Percentiles rank a stretch among this genome's conserved stretches.
Evolutionary conservation across 2,797 vertebrate genomes (phyloP).

Genomic region (Coregonus sp.): DNA sequence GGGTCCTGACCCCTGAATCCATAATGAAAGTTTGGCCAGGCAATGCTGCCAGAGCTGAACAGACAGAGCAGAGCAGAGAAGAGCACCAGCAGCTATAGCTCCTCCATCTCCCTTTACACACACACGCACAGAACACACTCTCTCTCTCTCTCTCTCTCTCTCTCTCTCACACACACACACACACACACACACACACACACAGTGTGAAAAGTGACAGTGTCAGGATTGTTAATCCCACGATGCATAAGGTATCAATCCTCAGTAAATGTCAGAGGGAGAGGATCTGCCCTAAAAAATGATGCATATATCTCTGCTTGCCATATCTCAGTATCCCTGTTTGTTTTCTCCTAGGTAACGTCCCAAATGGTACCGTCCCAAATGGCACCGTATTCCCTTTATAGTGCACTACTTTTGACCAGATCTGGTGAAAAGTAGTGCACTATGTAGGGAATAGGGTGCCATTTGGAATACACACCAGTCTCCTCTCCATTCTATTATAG

Average conservation of each 20-base stretch:
- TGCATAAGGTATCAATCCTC: slow-evolving; percentile 65
- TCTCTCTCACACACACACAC: slow-evolving; percentile 7
- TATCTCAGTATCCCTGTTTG: slow-evolving; percentile 9
- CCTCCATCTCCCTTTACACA: neutral
- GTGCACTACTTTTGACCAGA: too few relatives aligned
- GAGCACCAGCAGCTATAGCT: neutral
- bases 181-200: slow-evolving; percentile 15
- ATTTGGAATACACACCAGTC: too few relatives aligned
- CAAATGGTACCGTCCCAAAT: too few relatives aligned
- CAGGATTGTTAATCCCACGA: slow-evolving; percentile 26
- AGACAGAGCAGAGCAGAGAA: neutral
- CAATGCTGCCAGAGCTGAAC: neutral
- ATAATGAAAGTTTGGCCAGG: slow-evolving; percentile 55
- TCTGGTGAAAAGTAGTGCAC: too few relatives aligned
- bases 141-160: too few relatives aligned
- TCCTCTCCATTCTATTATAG: neutral
- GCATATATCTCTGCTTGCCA: slow-evolving; percentile 55
- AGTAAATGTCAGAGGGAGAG: slow-evolving; percentile 71
- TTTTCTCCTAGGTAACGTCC: neutral
- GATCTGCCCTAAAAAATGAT: slow-evolving; percentile 74
- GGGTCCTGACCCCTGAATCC: slow-evolving; percentile 51
- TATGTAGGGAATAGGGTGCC: too few relatives aligned
- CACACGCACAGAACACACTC: neutral
- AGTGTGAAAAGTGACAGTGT: neutral
- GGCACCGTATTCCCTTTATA: too few relatives aligned